Evolutionary conservation across 2,113 vertebrate species (phyloP), one percentile per base, ranked within the genome.

Genomic region (Conger conger): DNA sequence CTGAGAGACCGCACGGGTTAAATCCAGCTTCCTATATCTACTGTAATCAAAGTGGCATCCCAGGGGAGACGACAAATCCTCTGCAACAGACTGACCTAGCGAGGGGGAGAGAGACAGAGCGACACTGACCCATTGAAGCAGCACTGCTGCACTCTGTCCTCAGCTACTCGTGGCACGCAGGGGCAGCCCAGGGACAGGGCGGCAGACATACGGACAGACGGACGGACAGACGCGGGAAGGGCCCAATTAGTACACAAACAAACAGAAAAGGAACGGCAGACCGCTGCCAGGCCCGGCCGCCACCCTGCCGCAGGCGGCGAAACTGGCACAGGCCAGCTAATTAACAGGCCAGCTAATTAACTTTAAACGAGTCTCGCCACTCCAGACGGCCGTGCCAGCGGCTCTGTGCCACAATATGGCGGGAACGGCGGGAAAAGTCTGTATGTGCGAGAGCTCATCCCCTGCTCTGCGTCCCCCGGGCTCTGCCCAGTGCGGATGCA

Each of bases 41-140:
- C 27, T 80, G 40, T 80, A 80, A 80, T 80, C 15, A 80, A 80
- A 18, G 79, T 45, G 42, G 79, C 40, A 80, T 45, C 37, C 79
- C 27, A 17, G 18, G 38, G 23, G 38, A 80, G 3, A 33, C 37
- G 1, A n/a, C n/a, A 73, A 11, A 73, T 33, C n/a, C 27, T 73
- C 68, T 73, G 27, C 1, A 33, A 73, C 27, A 33, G 68, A 11
- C 15, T 18, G 27, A 27, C 5, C 23, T 4, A n/a, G 60, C 0
- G 68, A 9, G n/a, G 15, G 68, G 13, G 68, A 37, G 84, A n/a
- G 27, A 40, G 68, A 20, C 27, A 42, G 9, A 80, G 36, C 40
- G 23, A 63, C 57, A 15, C 54, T 4, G 18, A 20, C 7, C 23
- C 57, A 63, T 50, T 13, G 11, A 13, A 50, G 11, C 57, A 63